These are phyloP conservation scores for Gymnoscelis rufifasciata DNA, from an alignment of 2,888 invertebrate species.

Conservation along the genomic window DNA sequence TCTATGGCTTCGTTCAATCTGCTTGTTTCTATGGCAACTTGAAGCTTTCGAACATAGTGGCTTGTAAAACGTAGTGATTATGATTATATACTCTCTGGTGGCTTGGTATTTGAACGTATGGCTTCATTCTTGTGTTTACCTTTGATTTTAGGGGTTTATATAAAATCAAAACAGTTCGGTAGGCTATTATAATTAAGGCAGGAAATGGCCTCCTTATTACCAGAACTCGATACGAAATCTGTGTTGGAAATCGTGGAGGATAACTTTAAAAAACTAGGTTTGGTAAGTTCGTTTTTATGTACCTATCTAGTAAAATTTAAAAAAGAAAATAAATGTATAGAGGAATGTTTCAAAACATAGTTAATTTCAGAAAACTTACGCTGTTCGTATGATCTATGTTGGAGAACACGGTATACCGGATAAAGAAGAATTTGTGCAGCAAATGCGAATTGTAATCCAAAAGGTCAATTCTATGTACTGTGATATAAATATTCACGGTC, in stretches of 20 bases:
- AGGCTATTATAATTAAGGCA: neutral
- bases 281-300: too few species aligned
- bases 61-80: neutral
- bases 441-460: slow-evolving; percentile 48
- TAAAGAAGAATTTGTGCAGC: slow-evolving; percentile 51
- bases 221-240: slow-evolving; percentile 54
- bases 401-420: slow-evolving; percentile 60
- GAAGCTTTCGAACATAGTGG: too few species aligned
- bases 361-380: slow-evolving; percentile 64
- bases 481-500: slow-evolving; percentile 62
- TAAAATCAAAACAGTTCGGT: neutral
- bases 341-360: too few species aligned
- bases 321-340: too few species aligned
- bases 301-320: too few species aligned
- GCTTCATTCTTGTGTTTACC: neutral
- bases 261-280: slow-evolving; percentile 50
- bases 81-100: neutral
- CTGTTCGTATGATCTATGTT: slow-evolving; percentile 66
- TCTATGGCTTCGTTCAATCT: neutral
- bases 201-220: slow-evolving; percentile 35
- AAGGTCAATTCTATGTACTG: slow-evolving; percentile 61
- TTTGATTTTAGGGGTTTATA: too few species aligned
- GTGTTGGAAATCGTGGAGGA: slow-evolving; percentile 64
- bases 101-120: slow-evolving; percentile 1
- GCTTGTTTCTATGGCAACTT: slow-evolving; percentile 14